These are phyloP conservation scores for Hemitrygon akajei DNA, from an alignment of 2,797 vertebrate genomes.

Conservation along the genomic window DNA sequence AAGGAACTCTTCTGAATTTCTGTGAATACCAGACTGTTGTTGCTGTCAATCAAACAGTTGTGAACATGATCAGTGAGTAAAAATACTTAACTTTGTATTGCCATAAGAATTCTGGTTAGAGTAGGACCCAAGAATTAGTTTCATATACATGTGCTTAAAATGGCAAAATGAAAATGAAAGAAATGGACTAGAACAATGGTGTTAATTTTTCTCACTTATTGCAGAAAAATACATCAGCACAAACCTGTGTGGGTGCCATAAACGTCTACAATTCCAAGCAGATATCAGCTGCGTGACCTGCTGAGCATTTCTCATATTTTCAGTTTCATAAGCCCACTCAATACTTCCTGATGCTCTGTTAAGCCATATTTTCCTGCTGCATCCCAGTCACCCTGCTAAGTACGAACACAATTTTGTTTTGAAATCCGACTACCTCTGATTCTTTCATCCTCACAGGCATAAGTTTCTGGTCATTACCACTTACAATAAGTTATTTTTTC, in stretches of 20 bases:
- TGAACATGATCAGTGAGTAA: neutral
- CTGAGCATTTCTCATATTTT: too few species aligned
- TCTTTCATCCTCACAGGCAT: too few species aligned
- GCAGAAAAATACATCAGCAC: neutral
- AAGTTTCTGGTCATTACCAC: too few species aligned
- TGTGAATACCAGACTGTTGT: neutral
- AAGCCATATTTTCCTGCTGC: too few species aligned
- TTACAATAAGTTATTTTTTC: too few species aligned
- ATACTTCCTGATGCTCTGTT: too few species aligned
- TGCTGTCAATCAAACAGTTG: neutral
- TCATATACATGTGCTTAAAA: neutral
- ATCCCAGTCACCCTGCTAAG: too few species aligned
- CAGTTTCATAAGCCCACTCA: too few species aligned
- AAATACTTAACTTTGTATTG: neutral
- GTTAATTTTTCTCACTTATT: neutral
- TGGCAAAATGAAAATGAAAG: neutral
- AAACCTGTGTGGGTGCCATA: neutral
- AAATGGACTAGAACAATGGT: neutral
- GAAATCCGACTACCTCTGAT: too few species aligned
- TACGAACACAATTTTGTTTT: too few species aligned
- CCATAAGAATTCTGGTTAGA: neutral
- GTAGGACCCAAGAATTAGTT: neutral
- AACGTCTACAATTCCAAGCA: neutral
- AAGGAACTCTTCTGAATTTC: neutral
- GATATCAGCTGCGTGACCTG: neutral